Percentiles rank a stretch among this genome's conserved stretches.
Conservation (phyloP, 2,888 invertebrate genomes). For the Lasius platythorax region DNA sequence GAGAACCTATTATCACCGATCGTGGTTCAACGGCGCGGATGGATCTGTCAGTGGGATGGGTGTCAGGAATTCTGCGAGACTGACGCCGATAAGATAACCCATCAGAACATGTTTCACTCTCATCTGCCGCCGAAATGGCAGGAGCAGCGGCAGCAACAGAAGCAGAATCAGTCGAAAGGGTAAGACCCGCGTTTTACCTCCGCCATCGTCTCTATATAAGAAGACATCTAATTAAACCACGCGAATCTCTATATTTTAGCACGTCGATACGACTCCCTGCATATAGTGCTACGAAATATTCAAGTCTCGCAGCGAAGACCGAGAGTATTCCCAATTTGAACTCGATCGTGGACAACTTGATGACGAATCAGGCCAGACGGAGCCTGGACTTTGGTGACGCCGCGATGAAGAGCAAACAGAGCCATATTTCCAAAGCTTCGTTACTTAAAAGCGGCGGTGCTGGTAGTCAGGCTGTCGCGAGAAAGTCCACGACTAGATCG, state of each 20-base stretch:
- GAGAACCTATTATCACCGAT: background rate
- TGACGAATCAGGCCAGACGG: conserved; percentile 66
- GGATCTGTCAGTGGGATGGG: conserved; percentile 79
- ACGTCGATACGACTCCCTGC: conserved; percentile 76
- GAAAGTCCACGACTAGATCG: conserved; percentile 86
- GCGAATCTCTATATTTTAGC: conserved; percentile 83
- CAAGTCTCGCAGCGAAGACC: conserved; percentile 77
- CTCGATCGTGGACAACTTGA: conserved; percentile 70
- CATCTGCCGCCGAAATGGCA: conserved; percentile 79
- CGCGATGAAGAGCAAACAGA: background rate
- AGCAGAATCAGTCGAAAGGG: conserved; percentile 77
- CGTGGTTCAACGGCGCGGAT: conserved; percentile 65
- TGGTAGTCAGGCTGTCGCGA: conserved; percentile 80
- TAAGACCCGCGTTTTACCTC: conserved; percentile 83
- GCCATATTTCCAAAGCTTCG: background rate
- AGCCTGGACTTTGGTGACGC: background rate
- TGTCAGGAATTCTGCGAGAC: conserved; percentile 82
- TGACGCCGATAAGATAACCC: conserved; percentile 80
- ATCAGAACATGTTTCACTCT: conserved; percentile 84
- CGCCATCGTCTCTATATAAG: conserved; percentile 81
- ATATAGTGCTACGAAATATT: conserved; percentile 82
- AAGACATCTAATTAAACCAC: conserved; percentile 85
- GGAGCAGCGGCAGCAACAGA: conserved; percentile 78
- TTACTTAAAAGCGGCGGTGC: conserved; percentile 16
- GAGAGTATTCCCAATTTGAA: conserved; percentile 75